These are phyloP conservation scores for Cheirogaleus medius DNA, from an alignment of 2,113 vertebrate genomes.

Conservation along the genomic window DNA sequence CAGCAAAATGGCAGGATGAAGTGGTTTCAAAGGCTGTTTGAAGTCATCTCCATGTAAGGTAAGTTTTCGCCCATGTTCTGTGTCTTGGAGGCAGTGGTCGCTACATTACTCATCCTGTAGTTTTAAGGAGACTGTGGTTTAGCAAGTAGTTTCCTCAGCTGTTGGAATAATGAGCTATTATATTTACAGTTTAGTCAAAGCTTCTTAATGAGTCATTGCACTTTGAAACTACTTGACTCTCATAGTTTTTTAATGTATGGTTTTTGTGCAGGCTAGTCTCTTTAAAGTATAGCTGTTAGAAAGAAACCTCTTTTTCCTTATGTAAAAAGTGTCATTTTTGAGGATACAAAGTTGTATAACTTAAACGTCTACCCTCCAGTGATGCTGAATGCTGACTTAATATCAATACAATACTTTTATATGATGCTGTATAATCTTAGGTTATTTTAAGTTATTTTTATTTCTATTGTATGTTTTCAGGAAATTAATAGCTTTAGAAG, in stretches of 20 bases:
- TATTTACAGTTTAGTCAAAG: background rate
- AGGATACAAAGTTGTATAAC: background rate
- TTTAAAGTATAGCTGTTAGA: background rate
- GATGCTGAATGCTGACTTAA: background rate
- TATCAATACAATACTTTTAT: background rate
- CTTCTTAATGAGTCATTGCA: background rate
- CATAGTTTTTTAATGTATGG: background rate
- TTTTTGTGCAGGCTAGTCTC: background rate
- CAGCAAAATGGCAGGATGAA: constrained; percentile 46
- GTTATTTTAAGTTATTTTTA: constrained; percentile 1
- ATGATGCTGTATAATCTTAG: background rate
- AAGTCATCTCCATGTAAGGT: constrained; percentile 14
- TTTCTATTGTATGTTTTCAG: background rate
- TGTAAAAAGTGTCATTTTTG: background rate
- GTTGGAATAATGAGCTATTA: background rate
- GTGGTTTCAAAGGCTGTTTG: constrained; percentile 24
- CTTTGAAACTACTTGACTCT: background rate
- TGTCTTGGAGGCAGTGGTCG: background rate
- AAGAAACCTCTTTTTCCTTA: background rate
- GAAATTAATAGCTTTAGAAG: background rate
- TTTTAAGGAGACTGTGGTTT: background rate
- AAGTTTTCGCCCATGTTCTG: background rate
- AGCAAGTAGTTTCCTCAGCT: background rate
- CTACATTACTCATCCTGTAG: background rate
- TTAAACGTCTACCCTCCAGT: background rate